Base-by-base conservation (phyloP, 2,888 invertebrate species). In the Eupelmus urozonus region DNA sequence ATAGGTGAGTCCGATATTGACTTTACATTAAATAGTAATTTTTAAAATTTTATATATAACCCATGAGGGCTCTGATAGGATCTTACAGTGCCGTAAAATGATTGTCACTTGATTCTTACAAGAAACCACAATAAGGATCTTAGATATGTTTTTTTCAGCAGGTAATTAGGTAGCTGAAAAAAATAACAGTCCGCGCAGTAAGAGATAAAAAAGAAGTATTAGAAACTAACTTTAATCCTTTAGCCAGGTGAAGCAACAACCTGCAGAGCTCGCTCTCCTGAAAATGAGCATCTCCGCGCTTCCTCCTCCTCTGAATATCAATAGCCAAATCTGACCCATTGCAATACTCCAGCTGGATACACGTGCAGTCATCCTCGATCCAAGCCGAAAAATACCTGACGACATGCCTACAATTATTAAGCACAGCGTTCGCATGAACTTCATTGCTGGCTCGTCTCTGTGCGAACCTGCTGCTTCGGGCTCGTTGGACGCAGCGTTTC, bases 371-470 rank as follows among this genome's bases (percentile, higher is more conserved):
- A 85, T 97, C 95, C 87, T 98, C 98, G 18, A 97, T 95, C 98
- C 98, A 98, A 0, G 97, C 97, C 0, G 97, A 97, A 89, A 96
- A 98, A 88, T 98, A 98, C 81, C 97, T 92, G 16, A 98, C 97
- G 2, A 98, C 96, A 85, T 97, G 96, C 77, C 95, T 94, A 86
- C 98, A 97, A 86, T 95, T 96, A 11, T 96, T 97, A 1, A 98
- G 91, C n/a, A 96, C 97, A 0, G 97, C 97, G 88, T 98, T 97
- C 0, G 98, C 98, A 89, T 96, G 97, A 0, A 98, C 97, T 90
- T 98, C 98, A 84, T 96, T 97, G 76, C 97, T 90, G 0, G 97
- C 97, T 29, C 94, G 62, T 23, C 76, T 94, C 80, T 96, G 94
- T 92, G 96, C 96, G 79, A 94, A 94, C n/a, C n/a, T n/a, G 0